Conservation (phyloP, 1,140 invertebrate genomes). For the Gryon sp. region DNA sequence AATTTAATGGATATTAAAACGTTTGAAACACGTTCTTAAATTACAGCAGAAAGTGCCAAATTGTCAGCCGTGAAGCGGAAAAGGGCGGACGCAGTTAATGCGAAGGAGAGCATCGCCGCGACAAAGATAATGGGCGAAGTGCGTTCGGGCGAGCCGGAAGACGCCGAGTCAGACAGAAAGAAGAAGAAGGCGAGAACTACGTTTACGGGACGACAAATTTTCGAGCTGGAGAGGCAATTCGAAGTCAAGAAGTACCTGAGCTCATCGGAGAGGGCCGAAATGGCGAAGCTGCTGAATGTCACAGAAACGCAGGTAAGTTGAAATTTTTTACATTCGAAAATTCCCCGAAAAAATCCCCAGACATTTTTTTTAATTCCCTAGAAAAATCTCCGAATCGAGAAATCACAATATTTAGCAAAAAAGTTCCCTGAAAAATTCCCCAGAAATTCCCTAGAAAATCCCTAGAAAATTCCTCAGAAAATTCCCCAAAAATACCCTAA, state of each 20-base stretch:
- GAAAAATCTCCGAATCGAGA: too few relatives aligned
- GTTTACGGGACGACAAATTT: slow-evolving; percentile 96
- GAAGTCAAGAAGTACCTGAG: slow-evolving; percentile 97
- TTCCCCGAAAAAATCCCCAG: too few relatives aligned
- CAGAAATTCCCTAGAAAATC: too few relatives aligned
- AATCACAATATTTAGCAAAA: too few relatives aligned
- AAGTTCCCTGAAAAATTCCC: too few relatives aligned
- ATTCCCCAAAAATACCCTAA: too few relatives aligned
- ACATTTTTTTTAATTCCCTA: too few relatives aligned
- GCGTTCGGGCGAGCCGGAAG: slow-evolving; percentile 74
- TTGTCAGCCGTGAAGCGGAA: slow-evolving; percentile 72
- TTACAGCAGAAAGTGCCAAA: slow-evolving; percentile 66
- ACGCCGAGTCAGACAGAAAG: slow-evolving; percentile 84
- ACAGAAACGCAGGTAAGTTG: slow-evolving; percentile 94
- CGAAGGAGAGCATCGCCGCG: slow-evolving; percentile 60
- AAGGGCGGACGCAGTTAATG: slow-evolving; percentile 68
- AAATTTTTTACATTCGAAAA: slow-evolving; percentile 8
- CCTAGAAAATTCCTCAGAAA: too few relatives aligned
- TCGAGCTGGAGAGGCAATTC: slow-evolving; percentile 97
- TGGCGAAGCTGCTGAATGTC: slow-evolving; percentile 95
- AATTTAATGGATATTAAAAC: too few relatives aligned
- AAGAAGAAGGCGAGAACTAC: slow-evolving; percentile 97
- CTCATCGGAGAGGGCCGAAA: slow-evolving; percentile 95
- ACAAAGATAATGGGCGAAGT: slow-evolving; percentile 63
- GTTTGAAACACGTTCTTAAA: too few relatives aligned